Evolutionary conservation across 2,113 vertebrate genomes (phyloP).

Genomic region (Agapornis roseicollis): DNA sequence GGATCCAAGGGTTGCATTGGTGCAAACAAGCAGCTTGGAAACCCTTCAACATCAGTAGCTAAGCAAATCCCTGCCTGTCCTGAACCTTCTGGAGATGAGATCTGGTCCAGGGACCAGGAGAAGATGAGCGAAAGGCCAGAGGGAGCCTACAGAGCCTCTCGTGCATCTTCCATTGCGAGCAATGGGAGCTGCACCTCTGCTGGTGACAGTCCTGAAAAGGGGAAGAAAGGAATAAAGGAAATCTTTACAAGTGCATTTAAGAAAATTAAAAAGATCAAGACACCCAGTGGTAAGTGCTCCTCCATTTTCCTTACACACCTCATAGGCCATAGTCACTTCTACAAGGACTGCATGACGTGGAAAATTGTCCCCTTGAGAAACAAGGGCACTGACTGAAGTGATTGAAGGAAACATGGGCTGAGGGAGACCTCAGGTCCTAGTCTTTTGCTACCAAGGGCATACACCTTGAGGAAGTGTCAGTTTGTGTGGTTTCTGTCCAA

Average conservation of each 20-base stretch:
- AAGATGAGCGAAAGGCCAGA: conserved; percentile 8
- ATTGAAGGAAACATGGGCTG: background rate
- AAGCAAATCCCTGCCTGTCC: background rate
- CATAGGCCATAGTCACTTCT: background rate
- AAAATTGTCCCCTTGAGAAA: background rate
- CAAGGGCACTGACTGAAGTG: rapidly evolving
- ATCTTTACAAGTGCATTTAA: conserved; percentile 6
- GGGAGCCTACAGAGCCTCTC: background rate
- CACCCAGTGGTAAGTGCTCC: conserved; percentile 49
- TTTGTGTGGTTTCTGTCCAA: background rate
- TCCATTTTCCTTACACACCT: background rate
- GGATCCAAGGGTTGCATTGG: background rate
- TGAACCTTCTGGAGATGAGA: conserved; percentile 3
- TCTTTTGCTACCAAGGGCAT: background rate
- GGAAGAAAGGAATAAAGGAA: conserved; percentile 44
- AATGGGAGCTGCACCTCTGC: conserved; percentile 15
- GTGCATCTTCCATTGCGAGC: conserved; percentile 14
- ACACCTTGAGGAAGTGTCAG: background rate
- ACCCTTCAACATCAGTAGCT: background rate
- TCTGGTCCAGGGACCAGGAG: background rate
- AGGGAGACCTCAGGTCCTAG: background rate
- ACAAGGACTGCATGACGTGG: background rate
- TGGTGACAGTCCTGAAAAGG: conserved; percentile 23
- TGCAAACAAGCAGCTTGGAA: background rate
- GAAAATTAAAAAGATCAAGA: conserved; percentile 33